A percentile compares a stretch with the other conserved stretches of the same genome.
phyloP scores from a whole-genome alignment of 2,797 vertebrate genomes.

The Sebastes jordani region DNA sequence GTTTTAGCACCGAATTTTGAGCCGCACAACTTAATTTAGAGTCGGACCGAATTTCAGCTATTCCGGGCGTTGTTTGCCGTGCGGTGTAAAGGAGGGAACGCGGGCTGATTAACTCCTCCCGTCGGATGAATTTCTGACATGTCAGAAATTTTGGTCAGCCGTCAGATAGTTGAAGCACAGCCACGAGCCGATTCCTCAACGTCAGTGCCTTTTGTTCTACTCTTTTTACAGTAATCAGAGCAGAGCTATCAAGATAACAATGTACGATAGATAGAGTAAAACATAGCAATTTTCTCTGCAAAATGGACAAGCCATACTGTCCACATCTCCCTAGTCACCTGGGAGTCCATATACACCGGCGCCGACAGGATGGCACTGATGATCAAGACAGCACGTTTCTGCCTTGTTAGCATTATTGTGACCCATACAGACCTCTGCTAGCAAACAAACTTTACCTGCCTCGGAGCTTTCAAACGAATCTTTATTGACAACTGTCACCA shows the following conservation, averaged over 20 bases:
- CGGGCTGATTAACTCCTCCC: no score
- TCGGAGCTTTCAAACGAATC: neutral
- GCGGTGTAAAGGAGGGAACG: no score
- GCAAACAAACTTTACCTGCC: neutral
- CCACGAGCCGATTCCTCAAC: neutral
- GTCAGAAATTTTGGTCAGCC: neutral
- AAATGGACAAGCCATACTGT: no score
- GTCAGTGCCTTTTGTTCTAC: neutral
- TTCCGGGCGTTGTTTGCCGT: no score
- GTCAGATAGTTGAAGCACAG: neutral
- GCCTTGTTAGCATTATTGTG: neutral
- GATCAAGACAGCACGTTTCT: neutral
- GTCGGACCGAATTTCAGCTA: no score
- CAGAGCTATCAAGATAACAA: neutral
- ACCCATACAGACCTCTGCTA: neutral
- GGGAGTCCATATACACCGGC: fast-evolving
- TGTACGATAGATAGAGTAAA: neutral
- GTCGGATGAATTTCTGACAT: no score
- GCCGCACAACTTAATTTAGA: no score
- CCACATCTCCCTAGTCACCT: neutral
- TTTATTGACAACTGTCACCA: neutral
- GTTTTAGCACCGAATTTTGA: neutral
- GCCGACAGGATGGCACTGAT: neutral
- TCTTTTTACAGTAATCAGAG: neutral
- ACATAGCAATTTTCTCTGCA: neutral